These are phyloP conservation scores for Rhadinocentrus ornatus DNA, from an alignment of 2,797 vertebrate species.

Conservation along the genomic window DNA sequence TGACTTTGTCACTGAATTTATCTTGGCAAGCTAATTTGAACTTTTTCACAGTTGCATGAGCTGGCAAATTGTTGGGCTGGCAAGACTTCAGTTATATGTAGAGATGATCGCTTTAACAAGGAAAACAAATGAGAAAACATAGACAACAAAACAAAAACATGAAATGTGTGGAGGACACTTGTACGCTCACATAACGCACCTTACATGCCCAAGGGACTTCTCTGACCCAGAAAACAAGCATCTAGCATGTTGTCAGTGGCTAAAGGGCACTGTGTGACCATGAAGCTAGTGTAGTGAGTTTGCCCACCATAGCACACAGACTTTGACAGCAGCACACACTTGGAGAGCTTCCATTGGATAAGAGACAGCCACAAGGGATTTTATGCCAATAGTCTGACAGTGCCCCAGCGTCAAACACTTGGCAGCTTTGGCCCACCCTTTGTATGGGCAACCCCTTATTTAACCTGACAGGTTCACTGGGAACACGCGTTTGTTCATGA, in stretches of 20 bases:
- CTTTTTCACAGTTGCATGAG: conserved; percentile 35
- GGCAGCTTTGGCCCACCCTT: conserved; percentile 42
- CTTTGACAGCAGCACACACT: conserved; percentile 33
- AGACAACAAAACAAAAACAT: conserved; percentile 6
- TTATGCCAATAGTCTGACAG: conserved; percentile 54
- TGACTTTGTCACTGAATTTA: conserved; percentile 44
- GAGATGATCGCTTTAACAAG: conserved; percentile 21
- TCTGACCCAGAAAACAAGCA: conserved; percentile 45
- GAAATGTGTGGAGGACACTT: conserved; percentile 12
- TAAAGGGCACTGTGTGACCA: conserved; percentile 42
- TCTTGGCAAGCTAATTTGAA: conserved; percentile 44
- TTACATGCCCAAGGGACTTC: conserved; percentile 6
- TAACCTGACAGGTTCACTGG: conserved; percentile 55
- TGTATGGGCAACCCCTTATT: conserved; percentile 58
- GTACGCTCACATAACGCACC: conserved; percentile 10
- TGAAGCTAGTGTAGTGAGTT: conserved; percentile 28
- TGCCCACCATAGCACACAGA: conserved; percentile 26
- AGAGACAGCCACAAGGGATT: conserved; percentile 51
- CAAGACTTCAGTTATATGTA: conserved; percentile 2
- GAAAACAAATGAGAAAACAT: conserved; percentile 7
- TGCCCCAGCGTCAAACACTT: conserved; percentile 47
- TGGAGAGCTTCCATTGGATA: conserved; percentile 56
- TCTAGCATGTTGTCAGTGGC: conserved; percentile 35
- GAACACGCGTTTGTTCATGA: conserved; percentile 44
- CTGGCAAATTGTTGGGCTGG: conserved; percentile 32